These are phyloP conservation scores for Zaprionus ornatus DNA, from an alignment of 1,140 invertebrate species.

Conservation along the genomic window DNA sequence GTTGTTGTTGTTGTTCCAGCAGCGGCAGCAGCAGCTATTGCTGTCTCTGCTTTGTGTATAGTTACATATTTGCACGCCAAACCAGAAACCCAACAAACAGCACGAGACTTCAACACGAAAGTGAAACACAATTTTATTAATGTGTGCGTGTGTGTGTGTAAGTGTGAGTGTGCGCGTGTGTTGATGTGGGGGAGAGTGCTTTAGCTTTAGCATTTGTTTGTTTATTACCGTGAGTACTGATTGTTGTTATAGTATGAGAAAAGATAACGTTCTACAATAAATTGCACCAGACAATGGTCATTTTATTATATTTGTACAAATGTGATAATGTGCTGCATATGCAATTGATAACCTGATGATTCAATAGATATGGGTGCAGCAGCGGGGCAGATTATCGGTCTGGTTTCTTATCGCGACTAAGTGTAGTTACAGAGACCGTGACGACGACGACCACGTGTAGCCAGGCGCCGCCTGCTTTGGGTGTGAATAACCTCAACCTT, in stretches of 20 bases:
- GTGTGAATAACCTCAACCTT: slow-evolving; percentile 41
- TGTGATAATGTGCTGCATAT: slow-evolving; percentile 13
- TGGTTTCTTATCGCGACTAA: slow-evolving; percentile 21
- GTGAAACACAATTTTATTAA: slow-evolving; percentile 66
- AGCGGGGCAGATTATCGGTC: background rate
- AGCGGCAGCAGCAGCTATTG: slow-evolving; percentile 10
- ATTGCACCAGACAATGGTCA: slow-evolving; percentile 43
- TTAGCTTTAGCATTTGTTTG: slow-evolving; percentile 41
- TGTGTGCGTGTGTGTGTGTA: slow-evolving; percentile 21
- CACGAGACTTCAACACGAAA: slow-evolving; percentile 74
- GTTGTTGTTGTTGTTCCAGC: slow-evolving; percentile 23
- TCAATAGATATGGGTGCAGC: slow-evolving; percentile 16
- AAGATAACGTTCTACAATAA: slow-evolving; percentile 45
- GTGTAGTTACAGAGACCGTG: background rate
- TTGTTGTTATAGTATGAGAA: slow-evolving; percentile 49
- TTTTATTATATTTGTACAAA: background rate
- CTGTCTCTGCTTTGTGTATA: slow-evolving; percentile 35
- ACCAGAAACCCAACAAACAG: slow-evolving; percentile 57
- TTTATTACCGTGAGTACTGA: slow-evolving; percentile 30
- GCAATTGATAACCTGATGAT: slow-evolving; percentile 25
- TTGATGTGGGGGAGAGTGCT: slow-evolving; percentile 18
- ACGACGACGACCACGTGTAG: slow-evolving; percentile 37
- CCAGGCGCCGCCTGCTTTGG: background rate
- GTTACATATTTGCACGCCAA: slow-evolving; percentile 49
- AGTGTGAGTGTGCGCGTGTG: slow-evolving; percentile 39